Evolutionary conservation across 2,797 vertebrate species (phyloP), one percentile per base, ranked within the genome.

Genomic region (Urocyon cinereoargenteus): DNA sequence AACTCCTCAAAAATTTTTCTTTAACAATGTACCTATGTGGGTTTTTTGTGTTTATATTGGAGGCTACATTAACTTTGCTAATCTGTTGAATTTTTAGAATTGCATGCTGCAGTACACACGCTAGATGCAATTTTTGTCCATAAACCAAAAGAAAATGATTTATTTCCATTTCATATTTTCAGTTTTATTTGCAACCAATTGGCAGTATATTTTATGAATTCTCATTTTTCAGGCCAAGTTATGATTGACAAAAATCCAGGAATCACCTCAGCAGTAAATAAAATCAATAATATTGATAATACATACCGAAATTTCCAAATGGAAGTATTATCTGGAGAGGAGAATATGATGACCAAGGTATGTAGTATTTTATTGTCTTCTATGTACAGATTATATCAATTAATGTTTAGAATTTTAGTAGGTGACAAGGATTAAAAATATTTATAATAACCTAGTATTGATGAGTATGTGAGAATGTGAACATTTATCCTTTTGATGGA

Each of bases 191-290:
- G 45, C 40, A 88, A 85, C 6, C 40, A 85, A 28, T 51, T 57
- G 31, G 24, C 45, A 91, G 7, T 92, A 75, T 87, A 96, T 94
- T 49, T 92, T 94, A 66, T n/a, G 45, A 84, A 66, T 94, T 95
- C 89, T 96, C 6, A 70, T 61, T n/a, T 79, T 79, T 79, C 19
- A 79, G 77, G 97, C 3, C 99, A 99, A 97, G 99, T 99, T 96
- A 99, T 99, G 97, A 99, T 99, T 93, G 99, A 99, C 98, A 99
- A 99, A 99, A 99, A 99, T 97, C 99, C 99, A 0, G 99, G 99
- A 31, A 97, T 99, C 92, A 99, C 99, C 77, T 99, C 99, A 82
- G 99, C 99, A 94, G 99, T 99, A 97, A 99, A 99, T 97, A 99
- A 99, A 98, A 99, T 98, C 78, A 99, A 96, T 97, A 99, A 98